Evolutionary conservation across 1,140 invertebrate genomes (phyloP).

Genomic region (Yoshiicerus persimilis): DNA sequence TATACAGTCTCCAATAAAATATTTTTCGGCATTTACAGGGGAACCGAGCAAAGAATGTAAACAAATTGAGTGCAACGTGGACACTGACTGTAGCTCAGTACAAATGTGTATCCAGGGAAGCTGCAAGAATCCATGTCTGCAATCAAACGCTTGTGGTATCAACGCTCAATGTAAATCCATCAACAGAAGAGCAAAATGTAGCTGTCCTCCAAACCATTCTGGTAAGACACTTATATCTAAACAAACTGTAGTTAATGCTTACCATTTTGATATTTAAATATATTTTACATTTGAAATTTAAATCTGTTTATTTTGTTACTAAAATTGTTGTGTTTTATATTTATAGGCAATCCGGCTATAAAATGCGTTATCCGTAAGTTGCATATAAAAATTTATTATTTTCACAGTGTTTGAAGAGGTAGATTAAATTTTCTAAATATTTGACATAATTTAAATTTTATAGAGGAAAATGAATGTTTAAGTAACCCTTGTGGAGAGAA

Average conservation of each 20-base stretch:
- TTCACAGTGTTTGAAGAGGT: not conserved
- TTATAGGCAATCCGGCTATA: constrained; percentile 74
- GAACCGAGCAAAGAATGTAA: constrained; percentile 73
- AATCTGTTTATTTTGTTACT: not conserved
- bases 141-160: constrained; percentile 70
- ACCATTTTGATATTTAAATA: too few relatives aligned
- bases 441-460: not conserved
- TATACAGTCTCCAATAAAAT: not conserved
- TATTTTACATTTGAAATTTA: too few relatives aligned
- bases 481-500: constrained; percentile 81
- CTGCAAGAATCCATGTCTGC: constrained; percentile 80
- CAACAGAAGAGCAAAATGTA: constrained; percentile 73
- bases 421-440: not conserved
- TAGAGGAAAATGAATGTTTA: constrained; percentile 77
- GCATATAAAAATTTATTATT: not conserved
- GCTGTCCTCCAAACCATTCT: constrained; percentile 76
- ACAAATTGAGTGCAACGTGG: constrained; percentile 71
- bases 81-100: constrained; percentile 75
- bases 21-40: not conserved
- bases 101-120: constrained; percentile 67
- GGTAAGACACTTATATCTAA: not conserved
- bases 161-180: constrained; percentile 84
- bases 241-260: too few relatives aligned
- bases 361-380: constrained; percentile 69
- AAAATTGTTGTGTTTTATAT: too few relatives aligned